These are phyloP conservation scores for Drosophila prolongata DNA, from an alignment of 2,888 invertebrate species.

Conservation along the genomic window DNA sequence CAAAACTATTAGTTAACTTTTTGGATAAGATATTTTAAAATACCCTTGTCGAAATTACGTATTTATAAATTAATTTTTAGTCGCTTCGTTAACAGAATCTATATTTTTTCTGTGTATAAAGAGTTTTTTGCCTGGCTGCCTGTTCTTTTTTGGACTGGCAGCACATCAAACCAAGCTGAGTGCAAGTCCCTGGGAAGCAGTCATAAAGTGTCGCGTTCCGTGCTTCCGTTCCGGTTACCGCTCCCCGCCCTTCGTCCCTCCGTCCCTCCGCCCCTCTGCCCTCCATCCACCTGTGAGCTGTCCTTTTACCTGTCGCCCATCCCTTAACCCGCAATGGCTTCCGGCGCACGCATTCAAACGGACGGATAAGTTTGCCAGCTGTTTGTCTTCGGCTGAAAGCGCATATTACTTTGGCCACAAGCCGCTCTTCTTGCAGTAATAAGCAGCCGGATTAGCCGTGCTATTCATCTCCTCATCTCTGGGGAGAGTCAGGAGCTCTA, in stretches of 20 bases:
- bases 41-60: too few relatives aligned
- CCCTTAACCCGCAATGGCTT: conserved; percentile 70
- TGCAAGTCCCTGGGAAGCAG: conserved; percentile 47
- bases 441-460: conserved; percentile 56
- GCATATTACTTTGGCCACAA: conserved; percentile 57
- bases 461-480: conserved; percentile 30
- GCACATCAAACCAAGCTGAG: conserved; percentile 28
- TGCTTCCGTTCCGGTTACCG: conserved; percentile 53
- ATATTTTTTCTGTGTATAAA: conserved; percentile 10
- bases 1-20: too few relatives aligned
- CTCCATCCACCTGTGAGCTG: conserved; percentile 17
- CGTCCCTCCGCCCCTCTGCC: conserved; percentile 2
- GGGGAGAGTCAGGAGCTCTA: not conserved
- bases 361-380: conserved; percentile 22
- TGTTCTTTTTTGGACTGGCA: conserved; percentile 33
- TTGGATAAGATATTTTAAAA: too few relatives aligned
- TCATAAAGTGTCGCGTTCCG: conserved; percentile 71
- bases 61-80: too few relatives aligned
- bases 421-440: conserved; percentile 46
- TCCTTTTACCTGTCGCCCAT: conserved; percentile 10
- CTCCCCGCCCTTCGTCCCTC: not conserved
- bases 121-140: conserved; percentile 28
- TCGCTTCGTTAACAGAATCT: too few relatives aligned
- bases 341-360: conserved; percentile 61
- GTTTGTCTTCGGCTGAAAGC: conserved; percentile 42